Evolutionary conservation across 2,113 vertebrate species (phyloP).

Genomic region (Corythornis vintsioides): DNA sequence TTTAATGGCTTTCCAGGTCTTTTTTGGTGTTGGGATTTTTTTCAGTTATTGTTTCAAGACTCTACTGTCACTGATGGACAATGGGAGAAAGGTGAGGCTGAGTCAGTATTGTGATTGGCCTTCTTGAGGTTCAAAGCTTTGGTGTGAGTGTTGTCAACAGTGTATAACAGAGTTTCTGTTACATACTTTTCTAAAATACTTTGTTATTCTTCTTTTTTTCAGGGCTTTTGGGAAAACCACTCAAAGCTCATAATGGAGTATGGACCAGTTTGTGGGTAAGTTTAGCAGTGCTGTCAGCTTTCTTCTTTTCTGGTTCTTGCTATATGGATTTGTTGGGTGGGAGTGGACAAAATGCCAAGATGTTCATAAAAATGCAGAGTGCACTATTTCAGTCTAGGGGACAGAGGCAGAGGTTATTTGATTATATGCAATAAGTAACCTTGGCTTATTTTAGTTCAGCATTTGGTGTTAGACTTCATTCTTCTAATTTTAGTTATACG

Average conservation of each 20-base stretch:
- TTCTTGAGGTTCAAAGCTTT: background rate
- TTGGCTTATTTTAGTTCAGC: background rate
- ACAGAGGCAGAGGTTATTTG: background rate
- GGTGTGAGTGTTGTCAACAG: background rate
- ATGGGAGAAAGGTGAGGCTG: background rate
- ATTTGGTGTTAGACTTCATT: background rate
- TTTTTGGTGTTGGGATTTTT: background rate
- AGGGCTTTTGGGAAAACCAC: slow-evolving; percentile 83
- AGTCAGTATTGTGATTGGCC: background rate
- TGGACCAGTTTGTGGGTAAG: slow-evolving; percentile 86
- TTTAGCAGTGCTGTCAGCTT: background rate
- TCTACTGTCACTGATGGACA: background rate
- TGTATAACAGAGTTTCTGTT: background rate
- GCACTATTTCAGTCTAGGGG: background rate
- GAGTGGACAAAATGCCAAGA: background rate
- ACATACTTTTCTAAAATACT: background rate
- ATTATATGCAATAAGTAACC: background rate
- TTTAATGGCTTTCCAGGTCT: background rate
- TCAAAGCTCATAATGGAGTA: slow-evolving; percentile 77
- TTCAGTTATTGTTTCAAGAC: background rate
- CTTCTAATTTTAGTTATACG: slow-evolving; percentile 13
- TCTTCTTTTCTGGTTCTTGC: background rate
- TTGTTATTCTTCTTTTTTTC: slow-evolving; percentile 7
- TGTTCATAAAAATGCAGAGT: background rate
- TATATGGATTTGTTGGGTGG: background rate